Conservation (phyloP, 2,888 invertebrate genomes). For the Melanophora roralis region DNA sequence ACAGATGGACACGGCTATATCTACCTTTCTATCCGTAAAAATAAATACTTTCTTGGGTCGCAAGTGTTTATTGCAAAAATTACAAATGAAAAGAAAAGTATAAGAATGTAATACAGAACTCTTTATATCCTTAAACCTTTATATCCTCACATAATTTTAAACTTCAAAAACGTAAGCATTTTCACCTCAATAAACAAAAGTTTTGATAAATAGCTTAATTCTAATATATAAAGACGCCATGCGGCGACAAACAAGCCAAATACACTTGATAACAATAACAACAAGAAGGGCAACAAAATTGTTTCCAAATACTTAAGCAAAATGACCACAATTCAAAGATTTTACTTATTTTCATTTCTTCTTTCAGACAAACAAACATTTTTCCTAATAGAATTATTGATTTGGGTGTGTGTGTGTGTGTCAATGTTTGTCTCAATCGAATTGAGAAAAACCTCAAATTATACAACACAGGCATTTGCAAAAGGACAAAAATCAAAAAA, state of each 20-base stretch:
- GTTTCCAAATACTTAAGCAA: slow-evolving; percentile 32
- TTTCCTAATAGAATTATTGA: slow-evolving; percentile 15
- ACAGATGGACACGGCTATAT: too few relatives aligned
- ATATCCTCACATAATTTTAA: background rate
- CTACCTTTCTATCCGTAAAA: too few relatives aligned
- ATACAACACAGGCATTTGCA: background rate
- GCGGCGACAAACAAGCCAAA: slow-evolving; percentile 29
- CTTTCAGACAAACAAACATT: slow-evolving; percentile 3
- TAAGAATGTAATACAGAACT: background rate
- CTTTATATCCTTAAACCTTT: background rate
- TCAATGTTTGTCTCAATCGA: slow-evolving; percentile 40
- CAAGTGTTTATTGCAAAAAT: too few relatives aligned
- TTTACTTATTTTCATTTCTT: background rate
- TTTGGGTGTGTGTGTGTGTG: background rate
- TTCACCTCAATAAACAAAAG: slow-evolving; percentile 15
- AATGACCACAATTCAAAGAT: slow-evolving; percentile 50
- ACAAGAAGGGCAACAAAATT: slow-evolving; percentile 8
- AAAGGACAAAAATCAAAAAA: slow-evolving; percentile 29
- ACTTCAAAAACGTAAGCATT: background rate
- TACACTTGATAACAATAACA: slow-evolving; percentile 12
- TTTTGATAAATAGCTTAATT: slow-evolving; percentile 44
- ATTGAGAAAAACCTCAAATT: slow-evolving; percentile 40
- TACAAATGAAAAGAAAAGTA: too few relatives aligned
- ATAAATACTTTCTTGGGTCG: too few relatives aligned
- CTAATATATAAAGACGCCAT: slow-evolving; percentile 30